phyloP scores from a whole-genome alignment of 2,113 vertebrate species.

The Cinclus mexicanus region DNA sequence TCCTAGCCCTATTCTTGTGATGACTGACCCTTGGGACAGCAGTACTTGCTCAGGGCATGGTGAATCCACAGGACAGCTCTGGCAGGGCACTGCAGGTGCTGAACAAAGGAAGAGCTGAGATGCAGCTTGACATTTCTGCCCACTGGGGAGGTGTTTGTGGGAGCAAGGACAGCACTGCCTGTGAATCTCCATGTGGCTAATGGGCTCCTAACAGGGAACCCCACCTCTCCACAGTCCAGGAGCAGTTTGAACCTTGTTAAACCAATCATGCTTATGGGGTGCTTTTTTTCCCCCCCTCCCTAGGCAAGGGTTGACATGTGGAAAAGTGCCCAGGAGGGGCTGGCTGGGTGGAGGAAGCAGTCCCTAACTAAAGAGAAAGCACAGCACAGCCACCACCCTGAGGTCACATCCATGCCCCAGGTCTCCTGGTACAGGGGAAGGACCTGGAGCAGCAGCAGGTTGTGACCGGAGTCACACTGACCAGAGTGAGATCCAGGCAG shows the following conservation, averaged over 20 bases:
- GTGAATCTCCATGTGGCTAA: not conserved
- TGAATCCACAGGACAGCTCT: rapidly evolving
- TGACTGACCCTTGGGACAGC: not conserved
- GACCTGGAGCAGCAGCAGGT: not conserved
- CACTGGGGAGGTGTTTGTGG: not conserved
- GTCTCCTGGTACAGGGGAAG: not conserved
- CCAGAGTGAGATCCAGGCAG: not conserved
- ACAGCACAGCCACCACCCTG: rapidly evolving
- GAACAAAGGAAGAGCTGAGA: rapidly evolving
- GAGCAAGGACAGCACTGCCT: not conserved
- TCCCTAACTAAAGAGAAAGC: not conserved
- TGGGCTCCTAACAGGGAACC: not conserved
- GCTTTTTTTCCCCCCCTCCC: not conserved
- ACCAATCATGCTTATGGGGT: not conserved
- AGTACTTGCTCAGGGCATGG: rapidly evolving
- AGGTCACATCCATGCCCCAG: not conserved
- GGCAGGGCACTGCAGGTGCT: not conserved
- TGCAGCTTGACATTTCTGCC: not conserved
- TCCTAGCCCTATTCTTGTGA: not conserved
- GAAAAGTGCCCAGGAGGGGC: not conserved
- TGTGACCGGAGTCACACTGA: not conserved
- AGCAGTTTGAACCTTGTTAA: not conserved
- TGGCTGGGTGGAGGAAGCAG: not conserved
- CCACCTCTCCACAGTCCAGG: not conserved
- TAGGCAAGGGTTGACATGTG: not conserved